Percentiles rank a stretch among this genome's conserved stretches.
Conservation (phyloP, 2,888 invertebrate species). For the Papilio elwesi region DNA sequence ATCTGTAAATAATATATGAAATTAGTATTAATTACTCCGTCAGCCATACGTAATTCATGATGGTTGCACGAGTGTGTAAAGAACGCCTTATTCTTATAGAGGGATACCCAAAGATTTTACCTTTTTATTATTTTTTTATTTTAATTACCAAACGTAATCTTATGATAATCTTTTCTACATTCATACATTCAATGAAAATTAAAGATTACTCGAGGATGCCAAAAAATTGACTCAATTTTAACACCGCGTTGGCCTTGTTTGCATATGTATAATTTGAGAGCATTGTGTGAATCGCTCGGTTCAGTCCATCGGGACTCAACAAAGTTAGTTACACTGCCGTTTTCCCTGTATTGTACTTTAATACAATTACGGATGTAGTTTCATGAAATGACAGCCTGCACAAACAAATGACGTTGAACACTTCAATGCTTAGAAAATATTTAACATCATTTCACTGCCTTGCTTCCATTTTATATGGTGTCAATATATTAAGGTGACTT, state of each 20-base stretch:
- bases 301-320: constrained; percentile 10
- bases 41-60: too few species aligned
- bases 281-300: constrained; percentile 26
- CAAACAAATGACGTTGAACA: constrained; percentile 6
- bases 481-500: too few species aligned
- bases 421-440: neutral
- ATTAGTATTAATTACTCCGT: too few species aligned
- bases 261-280: constrained; percentile 33
- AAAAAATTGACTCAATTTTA: neutral
- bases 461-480: neutral
- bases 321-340: constrained; percentile 28
- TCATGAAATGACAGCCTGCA: constrained; percentile 29
- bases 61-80: too few species aligned
- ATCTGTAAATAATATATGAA: too few species aligned
- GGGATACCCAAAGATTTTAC: too few species aligned
- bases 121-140: too few species aligned
- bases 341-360: constrained; percentile 36
- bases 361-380: constrained; percentile 32
- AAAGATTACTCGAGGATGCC: neutral
- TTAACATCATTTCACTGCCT: neutral
- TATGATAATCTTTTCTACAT: too few species aligned
- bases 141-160: too few species aligned
- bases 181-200: too few species aligned
- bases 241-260: constrained; percentile 9
- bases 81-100: too few species aligned